Conservation (phyloP, 2,888 invertebrate genomes). For the Dione vanillae region DNA sequence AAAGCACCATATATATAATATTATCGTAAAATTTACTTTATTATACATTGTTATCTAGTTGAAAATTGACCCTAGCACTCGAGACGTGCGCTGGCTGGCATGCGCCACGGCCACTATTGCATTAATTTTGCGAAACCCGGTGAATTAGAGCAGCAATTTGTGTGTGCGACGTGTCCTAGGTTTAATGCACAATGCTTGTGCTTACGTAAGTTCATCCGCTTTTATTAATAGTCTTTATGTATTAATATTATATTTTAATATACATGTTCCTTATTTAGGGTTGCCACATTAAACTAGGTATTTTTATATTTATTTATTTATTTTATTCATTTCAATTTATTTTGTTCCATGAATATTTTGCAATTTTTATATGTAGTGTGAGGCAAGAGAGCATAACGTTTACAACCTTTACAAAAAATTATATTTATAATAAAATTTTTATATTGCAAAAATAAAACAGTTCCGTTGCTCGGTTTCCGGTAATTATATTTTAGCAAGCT, state of each 20-base stretch:
- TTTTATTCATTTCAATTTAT: neutral
- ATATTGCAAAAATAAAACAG: slow-evolving; percentile 15
- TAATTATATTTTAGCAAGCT: slow-evolving; percentile 29
- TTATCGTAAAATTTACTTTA: neutral
- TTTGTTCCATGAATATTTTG: no score
- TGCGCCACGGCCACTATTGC: slow-evolving; percentile 63
- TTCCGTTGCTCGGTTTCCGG: neutral
- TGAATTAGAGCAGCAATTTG: slow-evolving; percentile 81
- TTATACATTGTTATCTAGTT: neutral
- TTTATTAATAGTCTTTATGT: slow-evolving; percentile 36
- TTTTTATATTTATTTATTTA: neutral
- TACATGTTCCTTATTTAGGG: neutral
- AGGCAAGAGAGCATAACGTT: neutral
- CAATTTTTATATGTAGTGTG: neutral
- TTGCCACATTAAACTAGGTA: neutral
- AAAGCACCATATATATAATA: no score
- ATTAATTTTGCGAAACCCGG: slow-evolving; percentile 77
- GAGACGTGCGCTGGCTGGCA: slow-evolving; percentile 30
- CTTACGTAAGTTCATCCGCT: slow-evolving; percentile 55
- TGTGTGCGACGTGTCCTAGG: slow-evolving; percentile 74
- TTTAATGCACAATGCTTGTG: slow-evolving; percentile 56
- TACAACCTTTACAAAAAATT: slow-evolving; percentile 4
- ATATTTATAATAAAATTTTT: neutral
- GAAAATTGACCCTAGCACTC: slow-evolving; percentile 31
- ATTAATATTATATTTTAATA: slow-evolving; percentile 8